A percentile compares a stretch with the other conserved stretches of the same genome.
Conservation (phyloP, 1,140 invertebrate genomes). For the Heliothis subflexa region DNA sequence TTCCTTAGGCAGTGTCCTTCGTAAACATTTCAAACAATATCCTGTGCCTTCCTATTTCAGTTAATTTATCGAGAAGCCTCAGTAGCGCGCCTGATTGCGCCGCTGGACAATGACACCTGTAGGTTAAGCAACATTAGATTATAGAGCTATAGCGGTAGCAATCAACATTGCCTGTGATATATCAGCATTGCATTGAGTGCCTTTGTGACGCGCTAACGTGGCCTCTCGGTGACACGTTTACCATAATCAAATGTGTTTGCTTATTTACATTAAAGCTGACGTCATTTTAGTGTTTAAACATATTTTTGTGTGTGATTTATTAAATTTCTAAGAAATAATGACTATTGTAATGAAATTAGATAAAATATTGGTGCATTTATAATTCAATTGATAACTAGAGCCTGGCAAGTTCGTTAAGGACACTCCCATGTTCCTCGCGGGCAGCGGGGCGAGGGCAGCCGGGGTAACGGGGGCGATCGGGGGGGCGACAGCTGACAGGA, state of each 20-base stretch:
- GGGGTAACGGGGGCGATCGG: no score
- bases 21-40: constrained; percentile 53
- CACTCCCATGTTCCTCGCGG: no score
- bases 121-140: background rate
- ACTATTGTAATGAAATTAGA: constrained; percentile 3
- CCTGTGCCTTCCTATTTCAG: constrained; percentile 58
- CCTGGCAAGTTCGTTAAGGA: no score
- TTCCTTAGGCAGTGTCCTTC: constrained; percentile 91
- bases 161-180: background rate
- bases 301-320: constrained; percentile 31
- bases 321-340: background rate
- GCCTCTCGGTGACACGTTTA: constrained; percentile 24
- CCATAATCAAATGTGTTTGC: constrained; percentile 16
- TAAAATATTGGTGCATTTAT: constrained; percentile 30
- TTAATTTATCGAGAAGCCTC: constrained; percentile 24
- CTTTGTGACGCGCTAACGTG: constrained; percentile 4
- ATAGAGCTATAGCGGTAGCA: background rate
- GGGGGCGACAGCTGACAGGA: no score
- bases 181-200: constrained; percentile 5
- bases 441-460: no score
- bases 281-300: constrained; percentile 17
- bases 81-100: background rate
- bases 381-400: background rate
- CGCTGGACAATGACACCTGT: background rate
- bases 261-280: constrained; percentile 18